phyloP scores from a whole-genome alignment of 2,797 vertebrate species.

The Natrix natrix region DNA sequence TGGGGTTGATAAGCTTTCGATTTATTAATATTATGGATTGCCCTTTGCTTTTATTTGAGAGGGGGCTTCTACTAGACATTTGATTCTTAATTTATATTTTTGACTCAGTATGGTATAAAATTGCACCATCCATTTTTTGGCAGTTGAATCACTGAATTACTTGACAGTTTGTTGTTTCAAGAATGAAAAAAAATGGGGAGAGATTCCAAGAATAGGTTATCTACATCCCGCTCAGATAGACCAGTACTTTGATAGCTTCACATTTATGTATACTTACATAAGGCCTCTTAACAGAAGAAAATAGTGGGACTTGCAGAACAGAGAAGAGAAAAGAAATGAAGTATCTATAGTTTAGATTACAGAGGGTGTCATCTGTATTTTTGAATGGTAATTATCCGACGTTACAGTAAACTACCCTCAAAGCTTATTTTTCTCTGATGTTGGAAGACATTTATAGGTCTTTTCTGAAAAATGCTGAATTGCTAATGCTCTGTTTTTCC shows the following conservation, averaged over 20 bases:
- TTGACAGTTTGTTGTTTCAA: background rate
- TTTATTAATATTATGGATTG: background rate
- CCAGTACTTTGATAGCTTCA: background rate
- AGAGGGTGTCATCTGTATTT: background rate
- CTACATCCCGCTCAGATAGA: background rate
- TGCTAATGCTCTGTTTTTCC: slow-evolving; percentile 15
- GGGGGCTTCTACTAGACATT: background rate
- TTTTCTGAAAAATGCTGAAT: too few relatives aligned
- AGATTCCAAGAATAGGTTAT: background rate
- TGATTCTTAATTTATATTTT: background rate
- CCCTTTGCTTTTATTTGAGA: background rate
- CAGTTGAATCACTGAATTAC: background rate
- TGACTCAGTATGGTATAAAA: background rate
- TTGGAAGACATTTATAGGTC: background rate
- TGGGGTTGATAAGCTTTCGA: background rate
- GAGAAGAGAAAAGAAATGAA: background rate
- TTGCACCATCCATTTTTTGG: background rate
- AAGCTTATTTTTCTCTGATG: background rate
- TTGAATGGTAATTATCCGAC: background rate
- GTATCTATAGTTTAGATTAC: background rate
- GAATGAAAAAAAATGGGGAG: background rate
- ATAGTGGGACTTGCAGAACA: background rate
- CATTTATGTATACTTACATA: background rate
- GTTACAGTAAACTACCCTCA: background rate
- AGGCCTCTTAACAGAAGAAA: background rate